Evolutionary conservation across 1,140 invertebrate species (phyloP), one percentile per base, ranked within the genome.

Genomic region (Nasonia longicornis): DNA sequence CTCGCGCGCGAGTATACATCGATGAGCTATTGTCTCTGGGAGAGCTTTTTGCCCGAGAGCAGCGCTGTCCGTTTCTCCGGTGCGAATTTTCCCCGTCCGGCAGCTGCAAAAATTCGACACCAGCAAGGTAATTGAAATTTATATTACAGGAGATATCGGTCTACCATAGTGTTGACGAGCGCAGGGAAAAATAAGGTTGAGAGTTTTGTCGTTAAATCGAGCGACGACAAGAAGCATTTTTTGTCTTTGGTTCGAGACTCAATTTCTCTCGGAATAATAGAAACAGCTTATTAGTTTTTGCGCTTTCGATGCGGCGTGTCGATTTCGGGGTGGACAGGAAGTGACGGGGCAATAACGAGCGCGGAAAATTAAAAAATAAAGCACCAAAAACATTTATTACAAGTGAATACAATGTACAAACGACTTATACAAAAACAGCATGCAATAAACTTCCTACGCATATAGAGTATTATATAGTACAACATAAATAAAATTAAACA

Each of bases 401-500:
- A 80, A 66, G 64, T 63, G 29, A 52, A 66, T 67, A 26, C 26
- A 38, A 35, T 80, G 64, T 14, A 63, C 74, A 71, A 63, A 70
- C 22, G 75, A 69, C 52, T 58, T 58, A 58, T n/a, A 58, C 52
- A n/a, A 58, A n/a, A 77, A 77, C n/a, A 76, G 71, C 31, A 77
- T 42, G 20, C 16, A 66, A 81, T 72, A 72, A 77, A 52, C n/a
- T 66, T 64, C 42, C 22, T 74, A 66, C 3, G 31, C 31, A 74
- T 45, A 73, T 35, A 35, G 38, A 14, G 8, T 35, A 70, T 71
- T 71, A 71, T 71, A 71, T 48, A 77, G 52, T 77, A 81, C 74
- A 81, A 81, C 16, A 81, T 77, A 77, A 81, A 81, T 81, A 77
- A 72, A 64, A 77, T 14, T 64, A 71, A 38, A 48, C 31, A 69